phyloP scores from a whole-genome alignment of 1,140 invertebrate genomes.

The Drosophila nigromelanica region DNA sequence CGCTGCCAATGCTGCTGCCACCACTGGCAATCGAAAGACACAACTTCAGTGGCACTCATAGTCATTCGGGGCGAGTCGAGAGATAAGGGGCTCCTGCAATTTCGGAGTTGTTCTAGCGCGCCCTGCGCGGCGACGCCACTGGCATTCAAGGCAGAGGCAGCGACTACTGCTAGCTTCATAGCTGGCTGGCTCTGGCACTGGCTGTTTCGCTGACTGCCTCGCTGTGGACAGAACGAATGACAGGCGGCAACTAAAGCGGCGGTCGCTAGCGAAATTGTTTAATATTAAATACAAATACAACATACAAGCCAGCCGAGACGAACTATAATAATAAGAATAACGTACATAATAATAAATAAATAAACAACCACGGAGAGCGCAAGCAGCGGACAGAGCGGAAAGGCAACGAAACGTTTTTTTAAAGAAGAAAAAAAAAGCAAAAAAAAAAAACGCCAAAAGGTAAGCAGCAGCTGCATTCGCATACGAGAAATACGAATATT shows the following conservation, averaged over 20 bases:
- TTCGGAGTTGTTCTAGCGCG: conserved; percentile 29
- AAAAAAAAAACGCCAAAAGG: conserved; percentile 29
- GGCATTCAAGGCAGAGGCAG: conserved; percentile 36
- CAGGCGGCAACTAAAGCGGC: conserved; percentile 74
- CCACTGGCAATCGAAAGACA: conserved; percentile 24
- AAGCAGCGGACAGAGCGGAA: background rate
- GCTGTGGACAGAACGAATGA: conserved; percentile 77
- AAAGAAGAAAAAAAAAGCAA: background rate
- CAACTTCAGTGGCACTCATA: conserved; percentile 32
- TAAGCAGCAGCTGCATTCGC: conserved; percentile 47
- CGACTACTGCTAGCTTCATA: conserved; percentile 66
- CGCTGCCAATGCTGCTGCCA: conserved; percentile 1
- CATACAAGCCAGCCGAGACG: conserved; percentile 16
- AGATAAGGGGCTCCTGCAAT: conserved; percentile 43
- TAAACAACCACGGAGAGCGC: conserved; percentile 21
- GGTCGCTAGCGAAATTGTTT: conserved; percentile 51
- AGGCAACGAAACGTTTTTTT: conserved; percentile 27
- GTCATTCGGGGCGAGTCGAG: conserved; percentile 29
- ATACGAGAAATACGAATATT: conserved; percentile 51
- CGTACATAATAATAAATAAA: conserved; percentile 34
- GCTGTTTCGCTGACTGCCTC: conserved; percentile 72
- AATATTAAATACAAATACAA: conserved; percentile 42
- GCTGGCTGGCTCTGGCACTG: conserved; percentile 51
- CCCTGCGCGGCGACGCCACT: conserved; percentile 53
- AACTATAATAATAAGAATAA: conserved; percentile 34